phyloP scores from a whole-genome alignment of 2,113 vertebrate species.

The Oriolus oriolus region DNA sequence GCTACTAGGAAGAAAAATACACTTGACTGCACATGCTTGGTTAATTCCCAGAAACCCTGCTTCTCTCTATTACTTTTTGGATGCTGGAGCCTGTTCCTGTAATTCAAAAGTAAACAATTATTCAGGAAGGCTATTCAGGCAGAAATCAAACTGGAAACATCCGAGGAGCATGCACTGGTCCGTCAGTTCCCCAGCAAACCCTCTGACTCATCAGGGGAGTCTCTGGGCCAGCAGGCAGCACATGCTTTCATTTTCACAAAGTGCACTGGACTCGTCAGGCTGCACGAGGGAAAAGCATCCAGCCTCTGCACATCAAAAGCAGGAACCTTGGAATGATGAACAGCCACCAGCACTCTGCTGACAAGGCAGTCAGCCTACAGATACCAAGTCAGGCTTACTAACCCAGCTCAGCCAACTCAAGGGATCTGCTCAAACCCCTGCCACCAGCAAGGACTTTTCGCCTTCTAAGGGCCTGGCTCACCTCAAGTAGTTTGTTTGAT shows the following conservation, averaged over 20 bases:
- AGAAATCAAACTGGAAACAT: background rate
- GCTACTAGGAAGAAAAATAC: background rate
- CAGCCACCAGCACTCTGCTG: background rate
- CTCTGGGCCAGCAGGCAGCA: background rate
- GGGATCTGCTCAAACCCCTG: background rate
- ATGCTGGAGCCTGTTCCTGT: background rate
- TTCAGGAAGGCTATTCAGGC: background rate
- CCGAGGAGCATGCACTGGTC: background rate
- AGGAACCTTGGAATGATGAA: background rate
- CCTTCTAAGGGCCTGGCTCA: background rate
- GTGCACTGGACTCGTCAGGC: background rate
- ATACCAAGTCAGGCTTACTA: background rate
- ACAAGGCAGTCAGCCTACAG: background rate
- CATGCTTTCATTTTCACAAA: background rate
- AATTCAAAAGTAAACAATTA: constrained; percentile 40
- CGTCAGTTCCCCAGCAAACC: background rate
- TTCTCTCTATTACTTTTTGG: background rate
- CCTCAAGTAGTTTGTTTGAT: background rate
- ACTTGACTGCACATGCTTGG: background rate
- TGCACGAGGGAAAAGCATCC: background rate
- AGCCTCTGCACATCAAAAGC: background rate
- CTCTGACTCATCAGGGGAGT: background rate
- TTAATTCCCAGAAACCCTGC: background rate
- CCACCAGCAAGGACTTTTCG: background rate
- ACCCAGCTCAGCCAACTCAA: background rate